Evolutionary conservation across 2,113 vertebrate species (phyloP).

Genomic region (Silurus asotus): DNA sequence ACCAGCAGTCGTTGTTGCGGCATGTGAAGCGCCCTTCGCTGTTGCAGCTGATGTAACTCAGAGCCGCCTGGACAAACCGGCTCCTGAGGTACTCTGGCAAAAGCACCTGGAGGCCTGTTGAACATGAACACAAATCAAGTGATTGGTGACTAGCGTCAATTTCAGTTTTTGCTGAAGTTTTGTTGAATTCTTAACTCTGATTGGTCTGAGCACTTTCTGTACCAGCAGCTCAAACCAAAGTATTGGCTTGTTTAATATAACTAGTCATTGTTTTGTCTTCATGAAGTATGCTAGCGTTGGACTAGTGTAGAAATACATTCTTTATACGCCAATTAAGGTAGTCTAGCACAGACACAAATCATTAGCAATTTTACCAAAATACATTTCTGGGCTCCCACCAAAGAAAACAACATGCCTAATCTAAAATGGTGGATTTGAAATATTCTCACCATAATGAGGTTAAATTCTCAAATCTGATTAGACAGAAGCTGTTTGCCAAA

Average conservation of each 20-base stretch:
- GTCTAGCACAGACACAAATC: too few relatives aligned
- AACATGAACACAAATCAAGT: neutral
- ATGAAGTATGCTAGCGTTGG: too few relatives aligned
- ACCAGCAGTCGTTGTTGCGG: conserved; percentile 87
- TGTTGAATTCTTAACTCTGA: neutral
- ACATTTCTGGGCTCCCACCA: too few relatives aligned
- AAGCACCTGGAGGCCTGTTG: conserved; percentile 87
- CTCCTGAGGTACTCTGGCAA: conserved; percentile 84
- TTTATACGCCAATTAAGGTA: too few relatives aligned
- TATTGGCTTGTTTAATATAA: neutral
- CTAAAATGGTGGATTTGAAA: too few relatives aligned
- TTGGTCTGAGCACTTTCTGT: neutral
- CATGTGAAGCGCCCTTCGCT: conserved; percentile 88
- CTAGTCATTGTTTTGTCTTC: neutral
- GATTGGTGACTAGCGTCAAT: neutral
- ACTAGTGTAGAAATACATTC: too few relatives aligned
- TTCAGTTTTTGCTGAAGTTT: too few relatives aligned
- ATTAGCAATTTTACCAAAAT: too few relatives aligned
- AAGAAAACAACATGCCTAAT: too few relatives aligned
- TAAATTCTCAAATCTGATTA: too few relatives aligned
- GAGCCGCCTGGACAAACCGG: conserved; percentile 86
- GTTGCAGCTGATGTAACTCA: conserved; percentile 92
- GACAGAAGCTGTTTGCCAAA: too few relatives aligned
- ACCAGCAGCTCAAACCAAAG: neutral
- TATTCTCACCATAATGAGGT: too few relatives aligned